Conservation (phyloP, 2,888 invertebrate genomes). For the Acleris literana region DNA sequence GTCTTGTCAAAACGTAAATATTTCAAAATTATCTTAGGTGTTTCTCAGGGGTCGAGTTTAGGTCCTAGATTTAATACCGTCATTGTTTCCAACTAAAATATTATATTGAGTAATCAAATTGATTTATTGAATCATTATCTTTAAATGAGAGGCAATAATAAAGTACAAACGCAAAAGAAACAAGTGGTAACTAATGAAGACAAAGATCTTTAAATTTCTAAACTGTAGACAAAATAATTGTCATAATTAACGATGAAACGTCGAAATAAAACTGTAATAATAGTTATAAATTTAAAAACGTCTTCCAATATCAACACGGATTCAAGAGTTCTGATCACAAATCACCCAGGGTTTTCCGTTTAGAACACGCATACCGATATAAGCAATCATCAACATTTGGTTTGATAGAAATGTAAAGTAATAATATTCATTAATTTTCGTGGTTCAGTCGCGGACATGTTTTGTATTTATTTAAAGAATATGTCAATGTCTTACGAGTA, state of each 20-base stretch:
- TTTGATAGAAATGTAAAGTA: neutral
- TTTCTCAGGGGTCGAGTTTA: conserved; percentile 8
- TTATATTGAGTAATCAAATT: conserved; percentile 12
- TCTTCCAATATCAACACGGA: conserved; percentile 29
- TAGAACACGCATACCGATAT: conserved; percentile 52
- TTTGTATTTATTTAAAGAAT: too few species aligned
- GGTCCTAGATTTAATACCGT: neutral
- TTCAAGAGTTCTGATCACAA: conserved; percentile 54
- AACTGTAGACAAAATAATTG: conserved; percentile 31
- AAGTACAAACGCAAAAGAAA: conserved; percentile 11
- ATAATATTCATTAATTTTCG: too few species aligned
- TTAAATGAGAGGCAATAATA: neutral
- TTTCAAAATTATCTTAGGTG: neutral
- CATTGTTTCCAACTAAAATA: too few species aligned
- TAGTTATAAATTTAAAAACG: conserved; percentile 25
- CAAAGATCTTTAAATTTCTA: conserved; percentile 13
- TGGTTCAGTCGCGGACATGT: too few species aligned
- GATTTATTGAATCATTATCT: conserved; percentile 4
- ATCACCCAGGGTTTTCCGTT: conserved; percentile 58
- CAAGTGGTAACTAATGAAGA: conserved; percentile 11
- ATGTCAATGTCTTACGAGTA: too few species aligned
- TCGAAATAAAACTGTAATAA: conserved; percentile 19
- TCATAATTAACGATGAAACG: conserved; percentile 27
- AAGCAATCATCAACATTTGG: conserved; percentile 51
- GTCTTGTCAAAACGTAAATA: too few species aligned